Conservation (phyloP, 2,797 vertebrate genomes). For the Eospalax fontanierii region DNA sequence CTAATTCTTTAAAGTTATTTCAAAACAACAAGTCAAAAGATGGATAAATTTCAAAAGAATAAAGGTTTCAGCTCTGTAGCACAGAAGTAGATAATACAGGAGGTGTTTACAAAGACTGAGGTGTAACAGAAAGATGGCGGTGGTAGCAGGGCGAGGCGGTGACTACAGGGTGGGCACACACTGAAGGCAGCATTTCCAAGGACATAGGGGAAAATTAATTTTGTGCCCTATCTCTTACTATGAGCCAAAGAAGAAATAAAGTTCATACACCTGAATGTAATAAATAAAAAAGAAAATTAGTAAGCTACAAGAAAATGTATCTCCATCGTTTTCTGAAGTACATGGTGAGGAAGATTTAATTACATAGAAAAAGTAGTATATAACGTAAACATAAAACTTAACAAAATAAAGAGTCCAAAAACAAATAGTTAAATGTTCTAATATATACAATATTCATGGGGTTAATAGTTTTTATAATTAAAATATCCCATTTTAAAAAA, state of each 20-base stretch:
- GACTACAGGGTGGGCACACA: too few relatives aligned
- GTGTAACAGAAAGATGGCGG: not conserved
- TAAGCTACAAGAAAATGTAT: not conserved
- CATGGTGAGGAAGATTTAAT: not conserved
- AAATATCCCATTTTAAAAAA: too few relatives aligned
- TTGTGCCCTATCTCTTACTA: not conserved
- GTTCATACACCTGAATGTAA: not conserved
- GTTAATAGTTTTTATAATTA: too few relatives aligned
- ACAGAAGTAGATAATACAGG: not conserved
- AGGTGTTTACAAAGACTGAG: constrained; percentile 46
- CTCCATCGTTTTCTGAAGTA: constrained; percentile 22
- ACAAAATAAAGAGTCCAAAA: too few relatives aligned
- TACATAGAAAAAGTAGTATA: not conserved
- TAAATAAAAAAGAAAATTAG: not conserved
- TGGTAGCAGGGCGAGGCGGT: not conserved
- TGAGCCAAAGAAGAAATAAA: not conserved
- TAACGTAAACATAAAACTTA: not conserved
- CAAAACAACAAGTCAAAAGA: constrained; percentile 24
- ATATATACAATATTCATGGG: too few relatives aligned
- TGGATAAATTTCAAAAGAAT: not conserved
- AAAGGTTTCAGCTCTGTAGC: constrained; percentile 33
- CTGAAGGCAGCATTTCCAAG: not conserved
- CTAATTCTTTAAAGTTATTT: not conserved
- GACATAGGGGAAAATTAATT: not conserved
- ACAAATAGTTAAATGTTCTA: too few relatives aligned